These are phyloP conservation scores for Pandemis cinnamomeana DNA, from an alignment of 2,888 invertebrate species.

Conservation along the genomic window DNA sequence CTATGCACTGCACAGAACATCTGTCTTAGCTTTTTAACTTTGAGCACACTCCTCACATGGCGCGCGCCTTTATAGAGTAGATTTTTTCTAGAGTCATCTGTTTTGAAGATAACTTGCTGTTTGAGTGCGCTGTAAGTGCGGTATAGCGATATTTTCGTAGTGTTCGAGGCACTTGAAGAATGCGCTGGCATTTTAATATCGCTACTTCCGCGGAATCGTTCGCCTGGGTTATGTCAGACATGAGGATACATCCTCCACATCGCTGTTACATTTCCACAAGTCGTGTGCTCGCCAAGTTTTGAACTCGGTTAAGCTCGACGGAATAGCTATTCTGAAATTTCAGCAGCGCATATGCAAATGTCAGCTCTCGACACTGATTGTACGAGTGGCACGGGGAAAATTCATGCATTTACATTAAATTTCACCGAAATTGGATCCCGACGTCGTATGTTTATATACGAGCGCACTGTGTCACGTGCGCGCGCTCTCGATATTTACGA, in stretches of 20 bases:
- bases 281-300: constrained; percentile 74
- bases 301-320: constrained; percentile 78
- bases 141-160: constrained; percentile 57
- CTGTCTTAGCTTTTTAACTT: constrained; percentile 69
- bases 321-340: constrained; percentile 81
- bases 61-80: constrained; percentile 59
- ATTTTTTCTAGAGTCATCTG: constrained; percentile 64
- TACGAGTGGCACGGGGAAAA: constrained; percentile 81
- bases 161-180: constrained; percentile 52
- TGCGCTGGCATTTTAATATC: constrained; percentile 62
- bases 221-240: constrained; percentile 63
- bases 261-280: constrained; percentile 67
- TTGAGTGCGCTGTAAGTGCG: constrained; percentile 52
- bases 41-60: constrained; percentile 61
- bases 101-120: constrained; percentile 63
- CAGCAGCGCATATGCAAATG: constrained; percentile 83
- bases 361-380: constrained; percentile 84
- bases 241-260: constrained; percentile 65
- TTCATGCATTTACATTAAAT: constrained; percentile 84
- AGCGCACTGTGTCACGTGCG: constrained; percentile 71
- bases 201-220: constrained; percentile 55
- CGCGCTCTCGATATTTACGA: constrained; percentile 73
- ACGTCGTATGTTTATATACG: constrained; percentile 74
- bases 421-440: constrained; percentile 79
- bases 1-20: constrained; percentile 56